phyloP scores from a whole-genome alignment of 1,140 invertebrate genomes.

The Zophobas atratus region DNA sequence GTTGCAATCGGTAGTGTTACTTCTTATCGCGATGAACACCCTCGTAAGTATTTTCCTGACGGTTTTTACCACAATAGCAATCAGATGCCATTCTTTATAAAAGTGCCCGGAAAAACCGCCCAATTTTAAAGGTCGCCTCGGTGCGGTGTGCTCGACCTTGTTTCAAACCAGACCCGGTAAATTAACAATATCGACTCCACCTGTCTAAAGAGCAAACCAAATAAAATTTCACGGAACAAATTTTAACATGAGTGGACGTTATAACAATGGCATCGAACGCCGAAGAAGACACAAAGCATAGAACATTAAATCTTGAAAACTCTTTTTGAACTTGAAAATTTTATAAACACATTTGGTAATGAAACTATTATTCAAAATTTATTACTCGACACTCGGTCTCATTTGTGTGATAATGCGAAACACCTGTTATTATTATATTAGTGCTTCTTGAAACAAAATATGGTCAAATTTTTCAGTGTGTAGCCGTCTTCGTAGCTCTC shows the following conservation, averaged over 20 bases:
- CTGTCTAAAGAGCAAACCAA: conserved; percentile 16
- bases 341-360: no score
- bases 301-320: no score
- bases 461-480: conserved; percentile 42
- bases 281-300: no score
- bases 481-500: conserved; percentile 49
- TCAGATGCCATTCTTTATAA: not conserved
- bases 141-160: conserved; percentile 16
- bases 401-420: no score
- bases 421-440: no score
- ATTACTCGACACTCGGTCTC: no score
- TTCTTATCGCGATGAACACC: conserved; percentile 46
- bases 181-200: conserved; percentile 22
- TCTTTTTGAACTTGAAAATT: no score
- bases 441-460: no score
- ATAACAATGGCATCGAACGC: no score
- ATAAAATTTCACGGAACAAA: no score
- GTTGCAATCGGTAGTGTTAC: conserved; percentile 25
- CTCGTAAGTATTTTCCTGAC: conserved; percentile 46
- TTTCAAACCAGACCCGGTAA: conserved; percentile 18
- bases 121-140: conserved; percentile 27
- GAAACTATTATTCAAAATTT: no score
- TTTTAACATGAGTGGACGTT: no score
- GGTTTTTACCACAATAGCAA: not conserved
- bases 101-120: conserved; percentile 29